Percentiles rank a stretch among this genome's conserved stretches.
Conservation (phyloP, 2,888 invertebrate genomes). For the Augochlorella aurata region DNA sequence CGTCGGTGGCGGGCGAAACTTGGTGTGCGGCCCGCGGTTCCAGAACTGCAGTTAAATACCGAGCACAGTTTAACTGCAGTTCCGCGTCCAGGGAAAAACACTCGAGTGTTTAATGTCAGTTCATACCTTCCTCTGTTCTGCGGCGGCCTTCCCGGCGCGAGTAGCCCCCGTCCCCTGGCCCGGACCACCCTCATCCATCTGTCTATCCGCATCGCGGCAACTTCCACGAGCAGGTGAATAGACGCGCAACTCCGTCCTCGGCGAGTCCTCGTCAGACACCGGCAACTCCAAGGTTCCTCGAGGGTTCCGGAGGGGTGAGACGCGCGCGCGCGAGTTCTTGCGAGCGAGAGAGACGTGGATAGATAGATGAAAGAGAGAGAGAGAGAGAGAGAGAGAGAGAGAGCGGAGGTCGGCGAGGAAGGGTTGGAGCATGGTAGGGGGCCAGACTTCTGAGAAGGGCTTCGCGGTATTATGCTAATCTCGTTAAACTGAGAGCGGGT, state of each 20-base stretch:
- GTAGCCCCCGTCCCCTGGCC: not conserved
- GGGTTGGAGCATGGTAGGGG: constrained; percentile 31
- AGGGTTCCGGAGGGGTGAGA: too few species aligned
- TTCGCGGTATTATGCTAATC: constrained; percentile 80
- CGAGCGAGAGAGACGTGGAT: not conserved
- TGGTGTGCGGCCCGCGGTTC: constrained; percentile 11
- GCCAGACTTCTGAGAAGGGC: constrained; percentile 75
- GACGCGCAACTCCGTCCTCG: constrained; percentile 37
- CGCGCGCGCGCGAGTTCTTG: not conserved
- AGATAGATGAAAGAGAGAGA: too few species aligned
- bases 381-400: constrained; percentile 13
- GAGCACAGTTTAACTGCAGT: constrained; percentile 36
- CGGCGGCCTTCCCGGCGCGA: constrained; percentile 16
- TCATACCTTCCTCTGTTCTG: not conserved
- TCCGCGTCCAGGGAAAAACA: constrained; percentile 29
- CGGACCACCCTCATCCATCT: constrained; percentile 6
- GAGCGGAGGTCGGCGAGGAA: constrained; percentile 23
- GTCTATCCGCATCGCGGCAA: constrained; percentile 38
- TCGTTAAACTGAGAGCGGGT: constrained; percentile 78
- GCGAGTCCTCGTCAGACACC: constrained; percentile 45
- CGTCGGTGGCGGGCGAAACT: constrained; percentile 4
- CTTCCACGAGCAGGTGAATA: constrained; percentile 43
- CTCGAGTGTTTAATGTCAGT: constrained; percentile 34
- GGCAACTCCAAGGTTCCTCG: not conserved
- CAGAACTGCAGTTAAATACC: constrained; percentile 44